These are phyloP conservation scores for Euzetes globulus DNA, from an alignment of 2,888 invertebrate genomes.

Conservation along the genomic window DNA sequence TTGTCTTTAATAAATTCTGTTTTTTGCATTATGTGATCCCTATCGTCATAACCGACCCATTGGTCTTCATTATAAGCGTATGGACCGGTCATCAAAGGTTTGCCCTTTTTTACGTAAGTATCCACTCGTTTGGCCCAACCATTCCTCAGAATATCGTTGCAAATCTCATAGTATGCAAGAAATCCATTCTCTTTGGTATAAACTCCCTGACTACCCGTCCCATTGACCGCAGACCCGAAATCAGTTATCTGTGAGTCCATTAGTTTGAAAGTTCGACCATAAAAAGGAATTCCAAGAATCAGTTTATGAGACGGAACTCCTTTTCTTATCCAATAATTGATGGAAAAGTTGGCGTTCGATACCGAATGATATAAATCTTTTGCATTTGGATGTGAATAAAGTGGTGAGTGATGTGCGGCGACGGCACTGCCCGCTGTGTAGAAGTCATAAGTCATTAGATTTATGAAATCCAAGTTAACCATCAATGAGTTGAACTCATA, in stretches of 20 bases:
- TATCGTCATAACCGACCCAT: constrained; percentile 41
- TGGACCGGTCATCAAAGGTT: constrained; percentile 32
- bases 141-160: constrained; percentile 45
- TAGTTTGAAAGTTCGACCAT: constrained; percentile 75
- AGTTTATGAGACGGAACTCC: constrained; percentile 73
- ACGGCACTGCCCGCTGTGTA: constrained; percentile 88
- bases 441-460: constrained; percentile 83
- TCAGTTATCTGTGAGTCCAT: constrained; percentile 58
- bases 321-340: constrained; percentile 68
- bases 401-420: constrained; percentile 79
- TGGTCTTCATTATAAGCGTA: constrained; percentile 40
- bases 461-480: constrained; percentile 70
- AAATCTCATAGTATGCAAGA: constrained; percentile 69
- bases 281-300: constrained; percentile 77
- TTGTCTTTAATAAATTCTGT: constrained; percentile 54
- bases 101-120: neutral
- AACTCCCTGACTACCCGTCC: constrained; percentile 65
- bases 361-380: constrained; percentile 53
- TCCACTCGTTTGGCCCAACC: constrained; percentile 35
- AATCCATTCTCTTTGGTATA: constrained; percentile 70
- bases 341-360: constrained; percentile 61
- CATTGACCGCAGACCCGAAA: constrained; percentile 58
- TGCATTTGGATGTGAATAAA: constrained; percentile 73
- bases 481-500: constrained; percentile 60
- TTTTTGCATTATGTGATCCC: constrained; percentile 38